These are phyloP conservation scores for Phyto melanocephala DNA, from an alignment of 2,888 invertebrate species.

Conservation along the genomic window DNA sequence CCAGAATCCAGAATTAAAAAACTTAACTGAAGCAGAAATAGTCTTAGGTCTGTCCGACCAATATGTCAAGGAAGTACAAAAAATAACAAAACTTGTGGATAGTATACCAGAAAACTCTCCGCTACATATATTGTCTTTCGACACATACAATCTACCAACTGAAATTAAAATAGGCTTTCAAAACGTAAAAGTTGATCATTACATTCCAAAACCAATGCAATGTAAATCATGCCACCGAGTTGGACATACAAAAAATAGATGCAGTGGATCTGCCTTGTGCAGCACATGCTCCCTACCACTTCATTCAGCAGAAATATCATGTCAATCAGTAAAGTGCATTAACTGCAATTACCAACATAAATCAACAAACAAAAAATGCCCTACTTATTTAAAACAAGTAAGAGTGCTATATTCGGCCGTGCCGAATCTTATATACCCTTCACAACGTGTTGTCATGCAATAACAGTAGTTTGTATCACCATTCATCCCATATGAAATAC, in stretches of 20 bases:
- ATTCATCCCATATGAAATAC: too few species aligned
- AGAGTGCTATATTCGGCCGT: too few species aligned
- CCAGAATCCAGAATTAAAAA: slow-evolving; percentile 30
- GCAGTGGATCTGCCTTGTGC: slow-evolving; percentile 15
- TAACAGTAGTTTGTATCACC: too few species aligned
- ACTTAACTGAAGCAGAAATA: slow-evolving; percentile 27
- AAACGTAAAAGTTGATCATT: slow-evolving; percentile 29
- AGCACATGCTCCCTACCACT: slow-evolving; percentile 26
- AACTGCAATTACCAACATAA: too few species aligned
- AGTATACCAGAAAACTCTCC: slow-evolving; percentile 22
- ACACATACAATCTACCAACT: too few species aligned
- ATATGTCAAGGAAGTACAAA: slow-evolving; percentile 25
- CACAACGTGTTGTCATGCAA: too few species aligned
- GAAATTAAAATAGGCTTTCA: slow-evolving; percentile 32
- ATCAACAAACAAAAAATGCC: background rate
- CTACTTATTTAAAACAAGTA: background rate
- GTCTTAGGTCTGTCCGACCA: slow-evolving; percentile 2
- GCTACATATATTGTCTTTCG: slow-evolving; percentile 21
- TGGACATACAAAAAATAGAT: slow-evolving; percentile 55
- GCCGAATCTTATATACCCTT: too few species aligned
- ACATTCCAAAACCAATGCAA: too few species aligned
- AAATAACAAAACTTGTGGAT: slow-evolving; percentile 28
- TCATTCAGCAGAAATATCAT: background rate
- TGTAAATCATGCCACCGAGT: slow-evolving; percentile 49
- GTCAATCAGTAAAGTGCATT: too few species aligned